Conservation (phyloP, 2,888 invertebrate genomes). For the Uropetala carovei region DNA sequence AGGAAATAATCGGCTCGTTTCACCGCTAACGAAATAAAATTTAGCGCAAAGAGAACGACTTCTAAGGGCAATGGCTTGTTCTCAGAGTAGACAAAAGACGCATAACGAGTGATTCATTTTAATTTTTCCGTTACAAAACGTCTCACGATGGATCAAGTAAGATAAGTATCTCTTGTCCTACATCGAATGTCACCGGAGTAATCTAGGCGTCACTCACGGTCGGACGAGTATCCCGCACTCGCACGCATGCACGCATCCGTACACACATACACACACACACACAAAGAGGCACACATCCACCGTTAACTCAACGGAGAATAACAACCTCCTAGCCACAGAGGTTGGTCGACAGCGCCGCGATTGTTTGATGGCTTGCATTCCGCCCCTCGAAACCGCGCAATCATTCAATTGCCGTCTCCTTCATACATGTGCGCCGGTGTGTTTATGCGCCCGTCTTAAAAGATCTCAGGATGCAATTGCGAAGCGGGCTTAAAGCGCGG, state of each 20-base stretch:
- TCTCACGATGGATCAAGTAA: too few species aligned
- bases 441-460: neutral
- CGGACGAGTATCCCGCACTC: neutral
- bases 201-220: neutral
- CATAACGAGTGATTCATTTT: too few species aligned
- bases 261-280: neutral
- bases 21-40: too few species aligned
- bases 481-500: neutral
- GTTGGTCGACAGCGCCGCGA: too few species aligned
- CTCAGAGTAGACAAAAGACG: too few species aligned
- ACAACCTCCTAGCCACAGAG: neutral
- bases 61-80: too few species aligned
- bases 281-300: neutral
- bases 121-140: too few species aligned
- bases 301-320: neutral
- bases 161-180: too few species aligned
- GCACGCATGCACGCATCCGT: neutral
- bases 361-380: neutral
- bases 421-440: neutral
- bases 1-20: too few species aligned
- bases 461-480: neutral
- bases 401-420: slow-evolving; percentile 13
- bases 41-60: too few species aligned
- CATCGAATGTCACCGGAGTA: neutral
- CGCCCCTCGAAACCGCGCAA: neutral